Evolutionary conservation across 1,140 invertebrate genomes (phyloP).

Genomic region (Brachionus koreanus): DNA sequence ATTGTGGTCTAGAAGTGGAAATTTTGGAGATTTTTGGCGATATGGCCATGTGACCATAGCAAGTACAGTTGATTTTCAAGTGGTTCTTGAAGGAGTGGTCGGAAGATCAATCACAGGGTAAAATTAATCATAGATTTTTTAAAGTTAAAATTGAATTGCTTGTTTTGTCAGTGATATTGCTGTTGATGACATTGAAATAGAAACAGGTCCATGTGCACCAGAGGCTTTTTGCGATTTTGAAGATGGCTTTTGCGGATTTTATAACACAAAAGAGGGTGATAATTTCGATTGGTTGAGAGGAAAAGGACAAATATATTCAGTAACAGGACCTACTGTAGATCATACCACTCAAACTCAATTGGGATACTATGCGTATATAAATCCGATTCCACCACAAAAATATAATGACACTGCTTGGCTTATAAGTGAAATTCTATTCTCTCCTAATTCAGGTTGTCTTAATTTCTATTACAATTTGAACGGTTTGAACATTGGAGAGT

Average conservation of each 20-base stretch:
- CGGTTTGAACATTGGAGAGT: conserved; percentile 49
- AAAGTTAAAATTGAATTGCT: neutral
- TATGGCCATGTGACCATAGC: conserved; percentile 20
- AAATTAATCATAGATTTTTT: too few relatives aligned
- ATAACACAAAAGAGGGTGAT: conserved; percentile 45
- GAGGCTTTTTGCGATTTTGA: conserved; percentile 48
- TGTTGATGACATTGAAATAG: conserved; percentile 55
- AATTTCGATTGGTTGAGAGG: conserved; percentile 46
- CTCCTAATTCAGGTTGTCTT: conserved; percentile 44
- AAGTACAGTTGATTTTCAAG: conserved; percentile 9
- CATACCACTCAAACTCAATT: conserved; percentile 47
- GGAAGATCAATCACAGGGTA: conserved; percentile 25
- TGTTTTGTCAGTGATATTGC: conserved; percentile 53
- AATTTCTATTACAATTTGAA: conserved; percentile 55
- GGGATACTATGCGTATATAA: conserved; percentile 48
- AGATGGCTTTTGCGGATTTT: conserved; percentile 48
- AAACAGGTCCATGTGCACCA: conserved; percentile 48
- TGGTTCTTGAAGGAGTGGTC: conserved; percentile 18
- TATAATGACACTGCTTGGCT: conserved; percentile 28
- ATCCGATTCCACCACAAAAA: conserved; percentile 17
- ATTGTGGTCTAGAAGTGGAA: too few relatives aligned
- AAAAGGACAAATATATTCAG: conserved; percentile 18
- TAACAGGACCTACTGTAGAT: conserved; percentile 48
- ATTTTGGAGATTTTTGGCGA: conserved; percentile 42
- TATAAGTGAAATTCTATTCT: conserved; percentile 39